phyloP scores from a whole-genome alignment of 2,113 vertebrate genomes.

The Diphyllodes magnificus region DNA sequence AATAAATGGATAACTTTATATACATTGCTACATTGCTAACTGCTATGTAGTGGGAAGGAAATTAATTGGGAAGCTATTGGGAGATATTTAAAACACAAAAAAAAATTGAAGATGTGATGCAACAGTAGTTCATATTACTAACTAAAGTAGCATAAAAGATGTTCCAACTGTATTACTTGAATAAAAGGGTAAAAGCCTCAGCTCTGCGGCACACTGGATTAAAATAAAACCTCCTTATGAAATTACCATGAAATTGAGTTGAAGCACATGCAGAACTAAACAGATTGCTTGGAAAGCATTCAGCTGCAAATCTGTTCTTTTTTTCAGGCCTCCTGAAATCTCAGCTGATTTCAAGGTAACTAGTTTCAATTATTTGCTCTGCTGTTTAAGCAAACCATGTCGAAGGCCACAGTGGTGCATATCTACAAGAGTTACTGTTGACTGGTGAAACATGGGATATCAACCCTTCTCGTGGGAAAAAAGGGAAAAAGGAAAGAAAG shows the following conservation, averaged over 20 bases:
- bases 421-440: neutral
- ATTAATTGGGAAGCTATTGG: conserved; percentile 1
- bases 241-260: conserved; percentile 67
- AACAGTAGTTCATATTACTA: conserved; percentile 39
- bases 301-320: conserved; percentile 43
- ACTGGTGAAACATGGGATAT: neutral
- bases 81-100: conserved; percentile 16
- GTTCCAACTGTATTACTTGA: conserved; percentile 16
- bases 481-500: neutral
- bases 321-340: conserved; percentile 39
- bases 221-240: conserved; percentile 65
- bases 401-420: neutral
- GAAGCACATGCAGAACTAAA: conserved; percentile 58
- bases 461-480: neutral
- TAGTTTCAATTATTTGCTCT: conserved; percentile 53
- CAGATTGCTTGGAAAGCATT: conserved; percentile 66
- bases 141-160: neutral
- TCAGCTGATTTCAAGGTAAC: conserved; percentile 56
- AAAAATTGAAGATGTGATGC: neutral
- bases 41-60: neutral
- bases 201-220: conserved; percentile 34
- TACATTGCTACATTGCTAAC: neutral
- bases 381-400: conserved; percentile 4
- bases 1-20: neutral
- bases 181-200: conserved; percentile 15